Evolutionary conservation across 2,113 vertebrate species (phyloP).

Genomic region (Cnemophilus loriae): DNA sequence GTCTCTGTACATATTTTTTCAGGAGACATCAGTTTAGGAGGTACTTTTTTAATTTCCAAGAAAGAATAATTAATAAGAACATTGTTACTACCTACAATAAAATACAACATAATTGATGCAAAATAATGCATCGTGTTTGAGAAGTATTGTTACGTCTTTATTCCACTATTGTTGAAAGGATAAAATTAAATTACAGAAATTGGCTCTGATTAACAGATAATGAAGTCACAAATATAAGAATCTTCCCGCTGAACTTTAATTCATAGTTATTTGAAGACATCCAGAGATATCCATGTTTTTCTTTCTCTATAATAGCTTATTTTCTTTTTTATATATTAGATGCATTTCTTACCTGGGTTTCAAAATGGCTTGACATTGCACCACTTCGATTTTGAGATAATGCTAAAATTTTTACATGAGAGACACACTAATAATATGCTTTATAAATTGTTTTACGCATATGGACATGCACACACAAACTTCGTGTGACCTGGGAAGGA

Average conservation of each 20-base stretch:
- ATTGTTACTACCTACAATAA: neutral
- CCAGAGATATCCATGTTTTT: neutral
- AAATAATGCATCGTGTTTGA: neutral
- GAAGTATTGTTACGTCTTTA: neutral
- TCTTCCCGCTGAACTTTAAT: neutral
- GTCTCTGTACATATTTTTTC: neutral
- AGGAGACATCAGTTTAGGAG: neutral
- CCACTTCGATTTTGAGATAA: neutral
- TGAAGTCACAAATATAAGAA: neutral
- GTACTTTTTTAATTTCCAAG: neutral
- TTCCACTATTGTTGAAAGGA: neutral
- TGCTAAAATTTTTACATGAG: neutral
- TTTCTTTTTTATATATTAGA: neutral
- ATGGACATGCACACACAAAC: neutral
- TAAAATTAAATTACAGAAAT: neutral
- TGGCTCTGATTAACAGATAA: neutral
- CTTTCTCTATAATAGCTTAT: neutral
- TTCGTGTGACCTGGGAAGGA: neutral
- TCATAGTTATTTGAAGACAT: neutral
- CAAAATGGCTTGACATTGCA: rapidly evolving
- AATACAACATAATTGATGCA: neutral
- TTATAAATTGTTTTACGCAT: neutral
- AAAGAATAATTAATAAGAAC: neutral
- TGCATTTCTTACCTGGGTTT: neutral
- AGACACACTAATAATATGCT: neutral